These are phyloP conservation scores for Takifugu rubripes DNA, from an alignment of 2,797 vertebrate species.

Conservation along the genomic window DNA sequence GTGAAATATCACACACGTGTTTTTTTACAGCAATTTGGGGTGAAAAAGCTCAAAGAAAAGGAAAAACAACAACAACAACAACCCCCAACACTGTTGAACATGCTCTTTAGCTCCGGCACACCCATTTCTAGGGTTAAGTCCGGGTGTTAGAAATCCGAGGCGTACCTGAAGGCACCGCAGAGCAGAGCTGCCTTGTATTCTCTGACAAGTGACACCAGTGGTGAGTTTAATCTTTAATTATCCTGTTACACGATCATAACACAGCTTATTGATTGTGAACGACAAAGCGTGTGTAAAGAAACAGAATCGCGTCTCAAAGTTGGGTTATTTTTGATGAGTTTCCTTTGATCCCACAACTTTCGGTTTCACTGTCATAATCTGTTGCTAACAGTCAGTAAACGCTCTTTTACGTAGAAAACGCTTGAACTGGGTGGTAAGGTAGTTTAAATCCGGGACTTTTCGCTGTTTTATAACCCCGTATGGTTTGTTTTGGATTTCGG, in stretches of 20 bases:
- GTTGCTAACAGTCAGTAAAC: background rate
- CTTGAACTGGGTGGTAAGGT: no score
- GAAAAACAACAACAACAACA: no score
- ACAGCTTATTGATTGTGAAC: background rate
- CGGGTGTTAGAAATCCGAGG: conserved; percentile 16
- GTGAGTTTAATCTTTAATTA: conserved; percentile 37
- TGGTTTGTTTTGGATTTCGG: no score
- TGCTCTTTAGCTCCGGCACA: no score
- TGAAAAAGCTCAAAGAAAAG: no score
- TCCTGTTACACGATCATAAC: background rate
- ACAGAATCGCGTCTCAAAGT: background rate
- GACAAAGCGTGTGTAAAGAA: background rate
- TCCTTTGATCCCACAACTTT: conserved; percentile 33
- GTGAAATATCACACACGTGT: no score
- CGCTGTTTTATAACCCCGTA: no score
- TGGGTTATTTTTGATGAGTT: background rate
- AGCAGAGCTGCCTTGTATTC: background rate
- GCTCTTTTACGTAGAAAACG: background rate
- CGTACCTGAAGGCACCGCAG: conserved; percentile 24
- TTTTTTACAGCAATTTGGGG: no score
- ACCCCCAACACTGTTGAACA: no score
- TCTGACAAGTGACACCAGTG: conserved; percentile 17
- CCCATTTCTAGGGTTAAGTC: no score
- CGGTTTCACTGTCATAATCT: conserved; percentile 25
- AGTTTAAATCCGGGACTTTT: no score